Conservation (phyloP, 2,113 vertebrate species). For the Callipepla californica region DNA sequence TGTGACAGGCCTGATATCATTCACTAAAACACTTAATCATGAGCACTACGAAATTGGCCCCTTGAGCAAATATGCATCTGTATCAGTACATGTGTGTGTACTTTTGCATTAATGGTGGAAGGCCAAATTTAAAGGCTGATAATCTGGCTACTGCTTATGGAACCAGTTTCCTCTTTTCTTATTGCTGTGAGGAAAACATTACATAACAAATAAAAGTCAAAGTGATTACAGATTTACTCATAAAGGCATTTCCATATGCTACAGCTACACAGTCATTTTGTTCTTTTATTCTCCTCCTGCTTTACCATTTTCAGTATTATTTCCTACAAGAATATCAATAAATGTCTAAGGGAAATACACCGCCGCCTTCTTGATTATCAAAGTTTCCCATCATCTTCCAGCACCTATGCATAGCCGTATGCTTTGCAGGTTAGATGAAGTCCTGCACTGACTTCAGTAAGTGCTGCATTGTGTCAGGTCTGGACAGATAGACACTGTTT, state of each 20-base stretch:
- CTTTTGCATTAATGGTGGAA: neutral
- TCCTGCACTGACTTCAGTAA: neutral
- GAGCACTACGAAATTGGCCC: neutral
- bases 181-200: neutral
- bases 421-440: neutral
- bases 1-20: neutral
- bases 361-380: neutral
- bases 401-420: neutral
- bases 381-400: neutral
- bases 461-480: neutral
- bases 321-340: neutral
- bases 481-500: neutral
- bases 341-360: neutral
- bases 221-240: neutral
- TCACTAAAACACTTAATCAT: neutral
- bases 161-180: neutral
- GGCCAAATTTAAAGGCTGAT: neutral
- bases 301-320: neutral
- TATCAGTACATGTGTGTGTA: neutral
- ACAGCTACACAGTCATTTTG: neutral
- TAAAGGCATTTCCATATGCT: neutral
- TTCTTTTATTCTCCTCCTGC: neutral
- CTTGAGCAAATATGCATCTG: neutral
- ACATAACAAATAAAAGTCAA: neutral
- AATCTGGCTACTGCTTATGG: neutral